A percentile compares a stretch with the other conserved stretches of the same genome.
phyloP scores from a whole-genome alignment of 2,797 vertebrate species.

The Heliangelus exortis region DNA sequence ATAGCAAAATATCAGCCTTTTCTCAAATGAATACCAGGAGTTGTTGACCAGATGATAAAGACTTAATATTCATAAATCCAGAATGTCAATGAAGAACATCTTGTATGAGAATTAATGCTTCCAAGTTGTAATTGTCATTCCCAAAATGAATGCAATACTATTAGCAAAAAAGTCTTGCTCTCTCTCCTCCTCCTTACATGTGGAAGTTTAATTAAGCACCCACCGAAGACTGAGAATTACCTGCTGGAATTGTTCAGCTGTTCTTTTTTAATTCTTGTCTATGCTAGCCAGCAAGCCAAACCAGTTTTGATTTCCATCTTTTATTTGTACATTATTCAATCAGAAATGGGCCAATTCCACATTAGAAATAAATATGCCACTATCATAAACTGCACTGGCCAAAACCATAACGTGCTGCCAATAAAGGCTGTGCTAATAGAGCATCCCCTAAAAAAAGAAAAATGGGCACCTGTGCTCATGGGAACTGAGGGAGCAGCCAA shows the following conservation, averaged over 20 bases:
- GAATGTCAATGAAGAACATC: constrained; percentile 59
- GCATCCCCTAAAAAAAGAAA: constrained; percentile 11
- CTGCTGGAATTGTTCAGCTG: constrained; percentile 4
- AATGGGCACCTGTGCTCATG: background rate
- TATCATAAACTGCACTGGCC: background rate
- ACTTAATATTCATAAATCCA: constrained; percentile 60
- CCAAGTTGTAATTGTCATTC: constrained; percentile 9
- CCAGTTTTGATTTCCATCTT: constrained; percentile 58
- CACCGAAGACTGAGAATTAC: constrained; percentile 24
- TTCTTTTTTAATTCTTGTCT: constrained; percentile 23
- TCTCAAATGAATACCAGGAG: constrained; percentile 21
- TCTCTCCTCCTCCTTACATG: background rate
- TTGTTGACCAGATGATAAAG: constrained; percentile 62
- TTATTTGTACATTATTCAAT: constrained; percentile 40
- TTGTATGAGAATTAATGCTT: constrained; percentile 56
- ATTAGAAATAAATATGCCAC: constrained; percentile 56
- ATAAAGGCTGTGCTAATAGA: constrained; percentile 33
- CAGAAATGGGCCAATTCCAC: background rate
- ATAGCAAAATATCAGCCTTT: constrained; percentile 9
- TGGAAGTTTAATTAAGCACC: constrained; percentile 32
- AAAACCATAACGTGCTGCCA: background rate
- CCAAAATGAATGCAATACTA: background rate
- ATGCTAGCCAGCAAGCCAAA: constrained; percentile 49
- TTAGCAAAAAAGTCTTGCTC: background rate
- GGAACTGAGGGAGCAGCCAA: background rate